Conservation (phyloP, 1,140 invertebrate species). For the Mercenaria mercenaria region DNA sequence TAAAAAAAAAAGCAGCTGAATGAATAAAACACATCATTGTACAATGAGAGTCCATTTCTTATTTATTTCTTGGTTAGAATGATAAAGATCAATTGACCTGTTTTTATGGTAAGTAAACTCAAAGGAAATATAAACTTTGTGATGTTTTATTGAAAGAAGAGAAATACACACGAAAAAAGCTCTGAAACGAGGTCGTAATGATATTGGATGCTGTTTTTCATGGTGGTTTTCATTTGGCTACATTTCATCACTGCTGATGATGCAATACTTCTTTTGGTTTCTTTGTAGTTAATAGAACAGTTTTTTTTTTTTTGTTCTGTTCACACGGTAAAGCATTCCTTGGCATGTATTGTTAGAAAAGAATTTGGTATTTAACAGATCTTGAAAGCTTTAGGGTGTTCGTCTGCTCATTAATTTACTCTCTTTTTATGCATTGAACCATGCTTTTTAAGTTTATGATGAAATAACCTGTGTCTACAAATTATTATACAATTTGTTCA, state of each 20-base stretch:
- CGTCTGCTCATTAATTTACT: background rate
- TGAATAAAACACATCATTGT: background rate
- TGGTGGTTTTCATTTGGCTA: background rate
- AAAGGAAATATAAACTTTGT: conserved; percentile 2
- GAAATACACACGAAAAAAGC: background rate
- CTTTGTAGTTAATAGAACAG: background rate
- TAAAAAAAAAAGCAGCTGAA: background rate
- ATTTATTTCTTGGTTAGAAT: background rate
- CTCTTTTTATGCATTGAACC: background rate
- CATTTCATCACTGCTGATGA: background rate
- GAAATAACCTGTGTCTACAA: background rate
- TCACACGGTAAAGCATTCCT: background rate
- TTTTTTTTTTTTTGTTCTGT: background rate
- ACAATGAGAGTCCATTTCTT: background rate
- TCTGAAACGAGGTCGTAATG: background rate
- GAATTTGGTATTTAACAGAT: background rate
- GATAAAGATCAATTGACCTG: background rate
- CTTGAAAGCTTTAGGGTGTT: background rate
- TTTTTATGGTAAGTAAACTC: background rate
- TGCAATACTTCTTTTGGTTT: background rate
- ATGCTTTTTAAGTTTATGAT: background rate
- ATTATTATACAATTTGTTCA: too few relatives aligned
- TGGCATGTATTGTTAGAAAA: background rate
- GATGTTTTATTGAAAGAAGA: conserved; percentile 5
- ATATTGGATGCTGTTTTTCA: background rate